Evolutionary conservation across 2,113 vertebrate genomes (phyloP), one percentile per base, ranked within the genome.

Genomic region (Seriola quinqueradiata): DNA sequence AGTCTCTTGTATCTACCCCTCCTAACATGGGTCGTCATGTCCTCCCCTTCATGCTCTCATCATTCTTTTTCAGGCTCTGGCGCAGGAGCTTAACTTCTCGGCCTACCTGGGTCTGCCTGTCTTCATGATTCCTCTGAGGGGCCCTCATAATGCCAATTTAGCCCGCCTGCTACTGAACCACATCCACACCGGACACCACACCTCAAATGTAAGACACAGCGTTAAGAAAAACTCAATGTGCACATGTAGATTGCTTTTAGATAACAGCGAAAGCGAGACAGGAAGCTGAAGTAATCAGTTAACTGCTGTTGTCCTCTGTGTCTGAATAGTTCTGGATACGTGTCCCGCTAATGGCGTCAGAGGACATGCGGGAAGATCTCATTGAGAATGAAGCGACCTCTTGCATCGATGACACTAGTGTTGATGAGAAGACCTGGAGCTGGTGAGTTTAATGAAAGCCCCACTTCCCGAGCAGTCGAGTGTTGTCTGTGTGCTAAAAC

Each of bases 21-120:
- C 14, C 12, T 36, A 23, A 17, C 64, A 2, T 71, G 65, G 71
- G 23, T 74, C 8, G 2, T 17, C 25, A 5, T 44, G 0, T 12
- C n/a, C 8, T 16, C 13, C 11, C 4, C 10, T 61, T 60, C 28
- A 11, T 34, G 0, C 0, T 21, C 6, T 25, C 13, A 34, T 81
- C 14, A 1, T 59, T 59, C 19, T 83, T 23, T 23, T 70, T 32
- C 89, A 98, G 97, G 97, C 97, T 70, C 93, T 98, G 88, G 87
- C 95, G 55, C 97, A 98, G 91, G 97, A 98, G 90, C 90, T 98
- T 71, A 96, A 97, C 92, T 98, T 98, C 85, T 96, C 97, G 13
- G 97, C 97, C 3, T 98, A 98, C 91, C 93, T 98, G 78, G 97
- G 97, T 36, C 95, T 98, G 75, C 97, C 97, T 4, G 97, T 97